Conservation (phyloP, 2,797 vertebrate species). For the Phrynocephalus forsythii region DNA sequence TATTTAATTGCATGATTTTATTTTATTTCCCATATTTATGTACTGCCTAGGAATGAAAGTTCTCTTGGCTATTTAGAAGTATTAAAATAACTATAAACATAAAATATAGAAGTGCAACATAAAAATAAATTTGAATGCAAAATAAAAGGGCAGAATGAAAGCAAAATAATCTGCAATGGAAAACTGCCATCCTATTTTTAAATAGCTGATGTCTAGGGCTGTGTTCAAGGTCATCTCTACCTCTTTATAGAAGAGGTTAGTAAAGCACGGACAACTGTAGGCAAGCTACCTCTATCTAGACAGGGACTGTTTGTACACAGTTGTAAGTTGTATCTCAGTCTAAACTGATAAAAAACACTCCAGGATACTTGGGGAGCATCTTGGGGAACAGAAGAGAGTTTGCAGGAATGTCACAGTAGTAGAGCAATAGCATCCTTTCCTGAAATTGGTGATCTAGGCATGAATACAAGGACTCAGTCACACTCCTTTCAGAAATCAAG, state of each 20-base stretch:
- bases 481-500: background rate
- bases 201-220: background rate
- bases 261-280: background rate
- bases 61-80: background rate
- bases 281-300: background rate
- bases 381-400: background rate
- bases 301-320: background rate
- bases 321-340: background rate
- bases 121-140: background rate
- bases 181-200: background rate
- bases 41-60: fast-evolving
- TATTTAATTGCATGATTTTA: background rate
- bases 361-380: background rate
- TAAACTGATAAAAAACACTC: background rate
- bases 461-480: too few species aligned
- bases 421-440: background rate
- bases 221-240: background rate
- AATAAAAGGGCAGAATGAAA: background rate
- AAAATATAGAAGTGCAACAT: background rate
- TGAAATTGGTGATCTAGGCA: too few species aligned
- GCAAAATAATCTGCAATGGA: background rate
- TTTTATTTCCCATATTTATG: background rate
- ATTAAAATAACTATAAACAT: background rate
- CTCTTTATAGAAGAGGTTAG: background rate
- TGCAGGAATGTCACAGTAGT: background rate